Evolutionary conservation across 2,113 vertebrate genomes (phyloP), one percentile per base, ranked within the genome.

Genomic region (Microcebus lehilahytsara): DNA sequence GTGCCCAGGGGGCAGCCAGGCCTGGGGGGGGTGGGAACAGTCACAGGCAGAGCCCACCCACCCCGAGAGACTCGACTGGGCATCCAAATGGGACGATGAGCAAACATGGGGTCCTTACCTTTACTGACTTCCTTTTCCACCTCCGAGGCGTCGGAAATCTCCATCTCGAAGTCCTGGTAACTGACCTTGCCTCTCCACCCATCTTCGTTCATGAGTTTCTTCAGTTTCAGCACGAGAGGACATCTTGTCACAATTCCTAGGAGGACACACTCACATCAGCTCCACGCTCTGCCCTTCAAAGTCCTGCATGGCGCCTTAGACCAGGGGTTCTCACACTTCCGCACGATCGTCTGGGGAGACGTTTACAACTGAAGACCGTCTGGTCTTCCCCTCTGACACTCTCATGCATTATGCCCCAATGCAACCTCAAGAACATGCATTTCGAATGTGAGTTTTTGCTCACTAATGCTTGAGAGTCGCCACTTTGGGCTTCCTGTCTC

Each of bases 241-340:
- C 98, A 98, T 6, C 98, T 98, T 27, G 98, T 98, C 49, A 99
- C 98, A 77, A 98, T 98, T 66, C 98, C 98, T 99, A 91, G 64
- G 20, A 58, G 34, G 34, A 4, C 69, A 79, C 0, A 3, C 27
- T 22, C 34, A 30, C 17, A 14, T 95, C 80, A 96, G 85, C 40
- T 23, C 87, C 40, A 4, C 1, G 2, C 3, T 49, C 42, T 20
- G 69, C 32, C 71, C 49, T 37, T 6, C 30, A 30, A 20, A 32
- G 42, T 13, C 30, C 40, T 34, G 3, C 0, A 2, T 12, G 90
- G 51, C 2, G 51, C 27, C 75, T 74, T 0, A 2, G 56, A 34
- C 4, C 49, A 84, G 42, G 3, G 74, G 85, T 75, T 66, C 91
- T 80, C 93, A 89, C 1, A 67, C 12, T 11, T 37, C 7, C 25